Evolutionary conservation across 1,140 invertebrate species (phyloP).

Genomic region (Octopus sinensis): DNA sequence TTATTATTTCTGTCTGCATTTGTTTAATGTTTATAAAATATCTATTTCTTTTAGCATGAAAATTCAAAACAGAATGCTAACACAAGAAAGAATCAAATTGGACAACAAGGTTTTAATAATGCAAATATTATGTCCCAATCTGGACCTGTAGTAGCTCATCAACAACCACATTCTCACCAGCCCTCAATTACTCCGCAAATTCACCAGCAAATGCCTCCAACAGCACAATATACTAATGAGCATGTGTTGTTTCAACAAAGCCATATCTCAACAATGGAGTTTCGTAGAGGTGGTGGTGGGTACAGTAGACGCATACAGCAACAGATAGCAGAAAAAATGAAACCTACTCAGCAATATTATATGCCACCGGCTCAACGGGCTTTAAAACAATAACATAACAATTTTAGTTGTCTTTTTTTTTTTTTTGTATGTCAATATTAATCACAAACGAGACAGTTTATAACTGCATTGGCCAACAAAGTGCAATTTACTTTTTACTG

Average conservation of each 20-base stretch:
- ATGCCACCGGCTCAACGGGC: slow-evolving; percentile 28
- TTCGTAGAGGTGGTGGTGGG: slow-evolving; percentile 29
- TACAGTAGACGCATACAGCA: slow-evolving; percentile 12
- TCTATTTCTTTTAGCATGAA: slow-evolving; percentile 12
- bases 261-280: slow-evolving; percentile 35
- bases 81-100: background rate
- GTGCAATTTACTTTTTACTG: too few species aligned
- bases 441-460: too few species aligned
- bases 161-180: slow-evolving; percentile 16
- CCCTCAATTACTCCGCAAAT: background rate
- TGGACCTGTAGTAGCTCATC: background rate
- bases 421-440: too few species aligned
- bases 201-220: background rate
- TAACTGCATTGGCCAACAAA: too few species aligned
- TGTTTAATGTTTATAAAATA: background rate
- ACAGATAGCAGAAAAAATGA: slow-evolving; percentile 8
- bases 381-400: slow-evolving; percentile 16
- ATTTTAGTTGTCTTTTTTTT: too few species aligned
- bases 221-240: background rate
- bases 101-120: background rate
- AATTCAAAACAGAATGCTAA: background rate
- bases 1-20: background rate
- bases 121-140: background rate
- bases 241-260: background rate
- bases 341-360: slow-evolving; percentile 33